Base-by-base conservation (phyloP, 2,797 vertebrate genomes). In the Acridotheres tristis region DNA sequence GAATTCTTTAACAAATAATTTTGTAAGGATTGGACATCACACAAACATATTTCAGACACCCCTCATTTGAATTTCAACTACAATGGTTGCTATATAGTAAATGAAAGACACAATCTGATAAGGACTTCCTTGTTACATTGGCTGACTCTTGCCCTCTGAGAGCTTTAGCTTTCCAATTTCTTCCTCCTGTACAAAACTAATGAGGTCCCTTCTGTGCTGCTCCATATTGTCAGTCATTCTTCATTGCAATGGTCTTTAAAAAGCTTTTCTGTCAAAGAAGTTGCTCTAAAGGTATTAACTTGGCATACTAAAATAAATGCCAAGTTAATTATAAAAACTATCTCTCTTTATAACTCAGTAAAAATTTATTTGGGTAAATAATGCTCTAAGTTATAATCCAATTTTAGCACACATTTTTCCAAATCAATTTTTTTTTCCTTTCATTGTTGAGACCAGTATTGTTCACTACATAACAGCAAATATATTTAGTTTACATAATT, bases 141-240 rank as follows among this genome's bases (percentile, higher is more conserved):
- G 13, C 54, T 91, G 94, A 93, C 85, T 91, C 75, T 45, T 92
- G 85, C 82, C 85, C 90, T 92, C 82, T 19, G 74, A 94, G 78
- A 89, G 59, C 74, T 82, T 79, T 22, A 82, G 45, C 38, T 95
- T 87, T 65, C 66, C 61, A 65, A n/a, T 89, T 92, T 66, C 68
- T 80, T 89, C 43, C 50, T 83, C 65, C 66, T 69, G 48, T 23
- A 85, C 88, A 89, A 90, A 89, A 74, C 51, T 96, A 94, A 92
- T 36, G 85, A 97, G 73, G 69, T 77, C 58, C 66, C 77, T 75
- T 65, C 89, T 88, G 75, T 51, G 69, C 58, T 80, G 51, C n/a
- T 86, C 65, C 48, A 30, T 66, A n/a, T 34, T 88, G 73, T 72
- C 93, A 93, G 62, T 76, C 82, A 88, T 69, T 96, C 62, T 36